Base-by-base conservation (phyloP, 2,888 invertebrate genomes). In the Graphium colonna region DNA sequence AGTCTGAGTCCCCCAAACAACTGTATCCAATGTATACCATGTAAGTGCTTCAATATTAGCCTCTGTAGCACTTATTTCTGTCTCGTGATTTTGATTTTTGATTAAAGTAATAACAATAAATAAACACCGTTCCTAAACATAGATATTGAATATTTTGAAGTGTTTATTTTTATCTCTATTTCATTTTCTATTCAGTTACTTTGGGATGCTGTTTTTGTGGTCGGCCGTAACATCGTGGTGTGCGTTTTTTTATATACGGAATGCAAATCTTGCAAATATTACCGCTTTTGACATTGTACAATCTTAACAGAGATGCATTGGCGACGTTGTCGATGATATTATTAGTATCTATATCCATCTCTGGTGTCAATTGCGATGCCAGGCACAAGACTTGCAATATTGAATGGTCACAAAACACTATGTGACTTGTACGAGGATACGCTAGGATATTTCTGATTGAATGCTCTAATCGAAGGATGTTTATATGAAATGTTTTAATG, bases 401-500 rank as follows among this genome's bases (percentile, higher is more conserved):
- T 48, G 49, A 51, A 48, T 59, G 38, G 51, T 56, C 51, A 55
- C 57, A 60, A 54, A 59, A 55, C 31, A 50, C 42, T n/a, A 12
- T 48, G 54, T 52, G 50, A 59, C 50, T 44, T 8, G 46, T 18
- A 12, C 12, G 21, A 42, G 42, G 33, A 33, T 21, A 21, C 40
- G 28, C 49, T 38, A 17, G 31, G 9, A 28, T 46, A 13, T 36
- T 21, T 45, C 13, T 33, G 42, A 55, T 55, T 50, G 36, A 56
- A 55, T 53, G 52, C 47, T 48, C 48, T 36, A 51, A 55, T 56
- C 54, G 44, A 43, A 36, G 40, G 46, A 53, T 56, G 40, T 57
- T 58, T 61, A 55, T 55, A 68, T 65, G 63, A 58, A 65, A 63
- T 68, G 61, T 68, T 67, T 68, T 60, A 62, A 65, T 52, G 66